Percentiles rank a stretch among this genome's conserved stretches.
Evolutionary conservation across 2,113 vertebrate species (phyloP).

Genomic region (Ceyx cyanopectus): DNA sequence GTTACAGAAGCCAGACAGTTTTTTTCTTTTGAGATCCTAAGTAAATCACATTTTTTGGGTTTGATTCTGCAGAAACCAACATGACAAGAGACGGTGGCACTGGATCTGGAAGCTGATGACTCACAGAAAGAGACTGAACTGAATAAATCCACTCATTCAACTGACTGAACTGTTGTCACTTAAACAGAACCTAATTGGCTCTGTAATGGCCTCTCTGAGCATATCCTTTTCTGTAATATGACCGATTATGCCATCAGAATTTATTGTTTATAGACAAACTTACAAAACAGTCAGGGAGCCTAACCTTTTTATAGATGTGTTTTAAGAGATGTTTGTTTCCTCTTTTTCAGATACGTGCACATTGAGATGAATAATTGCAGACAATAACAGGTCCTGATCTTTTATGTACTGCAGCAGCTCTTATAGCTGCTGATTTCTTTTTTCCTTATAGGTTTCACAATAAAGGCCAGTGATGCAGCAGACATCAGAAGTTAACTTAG

Average conservation of each 20-base stretch:
- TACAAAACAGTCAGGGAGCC: constrained; percentile 63
- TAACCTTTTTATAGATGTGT: constrained; percentile 73
- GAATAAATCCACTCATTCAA: constrained; percentile 75
- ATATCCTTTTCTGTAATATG: constrained; percentile 73
- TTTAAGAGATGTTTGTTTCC: constrained; percentile 70
- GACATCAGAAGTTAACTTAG: constrained; percentile 69
- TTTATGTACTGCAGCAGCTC: constrained; percentile 65
- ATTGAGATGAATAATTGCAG: constrained; percentile 70
- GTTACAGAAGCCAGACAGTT: constrained; percentile 54
- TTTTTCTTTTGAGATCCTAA: constrained; percentile 61
- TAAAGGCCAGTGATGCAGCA: constrained; percentile 67
- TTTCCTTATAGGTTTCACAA: constrained; percentile 68
- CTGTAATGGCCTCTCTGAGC: constrained; percentile 72
- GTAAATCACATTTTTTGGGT: constrained; percentile 57
- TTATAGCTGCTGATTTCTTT: constrained; percentile 58
- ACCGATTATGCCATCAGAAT: constrained; percentile 73
- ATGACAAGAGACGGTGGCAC: constrained; percentile 41
- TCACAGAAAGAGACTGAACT: constrained; percentile 60
- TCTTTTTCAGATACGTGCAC: constrained; percentile 61
- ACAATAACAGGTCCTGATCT: constrained; percentile 70
- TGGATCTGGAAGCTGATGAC: constrained; percentile 64
- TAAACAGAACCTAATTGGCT: constrained; percentile 74
- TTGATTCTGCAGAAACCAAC: constrained; percentile 63
- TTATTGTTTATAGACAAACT: constrained; percentile 73
- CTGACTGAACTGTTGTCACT: constrained; percentile 72